A percentile compares a stretch with the other conserved stretches of the same genome.
Evolutionary conservation across 2,797 vertebrate species (phyloP).

Genomic region (Catostomus latipinnis): DNA sequence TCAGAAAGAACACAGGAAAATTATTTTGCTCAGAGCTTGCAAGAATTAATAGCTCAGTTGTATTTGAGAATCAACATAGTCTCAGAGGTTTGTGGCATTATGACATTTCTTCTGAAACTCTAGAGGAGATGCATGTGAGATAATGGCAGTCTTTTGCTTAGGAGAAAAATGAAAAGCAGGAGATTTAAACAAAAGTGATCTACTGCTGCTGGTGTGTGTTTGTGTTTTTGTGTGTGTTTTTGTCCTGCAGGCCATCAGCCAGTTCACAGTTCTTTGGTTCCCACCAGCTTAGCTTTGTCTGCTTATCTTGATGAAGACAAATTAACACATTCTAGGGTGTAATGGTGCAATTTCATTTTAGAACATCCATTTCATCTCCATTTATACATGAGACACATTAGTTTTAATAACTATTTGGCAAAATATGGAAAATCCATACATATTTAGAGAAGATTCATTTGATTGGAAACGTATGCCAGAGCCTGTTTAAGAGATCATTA

Average conservation of each 20-base stretch:
- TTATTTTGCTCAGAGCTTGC: no score
- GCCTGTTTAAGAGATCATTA: slow-evolving; percentile 66
- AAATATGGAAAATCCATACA: slow-evolving; percentile 74
- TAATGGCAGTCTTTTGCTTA: not conserved
- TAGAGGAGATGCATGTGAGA: not conserved
- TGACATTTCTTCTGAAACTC: not conserved
- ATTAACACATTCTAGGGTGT: slow-evolving; percentile 65
- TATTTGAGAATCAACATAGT: no score
- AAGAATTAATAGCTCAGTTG: no score
- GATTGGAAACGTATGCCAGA: slow-evolving; percentile 63
- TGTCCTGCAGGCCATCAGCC: not conserved
- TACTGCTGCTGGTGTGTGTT: no score
- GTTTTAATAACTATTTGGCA: slow-evolving; percentile 75
- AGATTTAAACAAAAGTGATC: no score
- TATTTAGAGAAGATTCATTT: slow-evolving; percentile 71
- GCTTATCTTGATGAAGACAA: slow-evolving; percentile 71
- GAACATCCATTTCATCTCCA: slow-evolving; percentile 57
- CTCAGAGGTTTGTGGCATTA: not conserved
- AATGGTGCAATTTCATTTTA: slow-evolving; percentile 76
- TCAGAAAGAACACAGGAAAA: no score
- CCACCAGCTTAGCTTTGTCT: slow-evolving; percentile 51
- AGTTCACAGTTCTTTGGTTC: slow-evolving; percentile 32
- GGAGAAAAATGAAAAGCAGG: no score
- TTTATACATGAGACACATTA: slow-evolving; percentile 74
- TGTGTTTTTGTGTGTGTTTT: no score